A percentile compares a stretch with the other conserved stretches of the same genome.
These are phyloP conservation scores for Eueides isabella DNA, from an alignment of 1,140 invertebrate species.

Conservation along the genomic window DNA sequence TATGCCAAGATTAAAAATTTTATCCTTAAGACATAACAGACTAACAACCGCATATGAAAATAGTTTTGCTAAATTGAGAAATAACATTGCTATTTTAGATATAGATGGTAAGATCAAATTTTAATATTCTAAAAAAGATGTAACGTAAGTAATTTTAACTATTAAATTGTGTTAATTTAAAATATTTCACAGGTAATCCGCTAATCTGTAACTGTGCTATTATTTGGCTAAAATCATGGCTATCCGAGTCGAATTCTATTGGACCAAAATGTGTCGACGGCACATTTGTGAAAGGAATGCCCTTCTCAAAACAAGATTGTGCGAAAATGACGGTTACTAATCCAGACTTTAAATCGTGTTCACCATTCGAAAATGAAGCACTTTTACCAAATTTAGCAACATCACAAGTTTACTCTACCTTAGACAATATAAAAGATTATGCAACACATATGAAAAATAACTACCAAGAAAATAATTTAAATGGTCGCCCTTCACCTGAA, in stretches of 20 bases:
- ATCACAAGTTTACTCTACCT: constrained; percentile 80
- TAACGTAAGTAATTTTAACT: neutral
- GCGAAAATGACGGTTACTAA: constrained; percentile 69
- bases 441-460: constrained; percentile 69
- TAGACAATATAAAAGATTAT: constrained; percentile 81
- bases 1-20: constrained; percentile 90
- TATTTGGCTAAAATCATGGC: constrained; percentile 91
- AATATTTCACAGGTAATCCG: constrained; percentile 87
- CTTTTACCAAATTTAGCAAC: constrained; percentile 80
- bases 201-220: constrained; percentile 90
- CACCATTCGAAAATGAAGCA: constrained; percentile 85
- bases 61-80: constrained; percentile 88
- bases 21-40: constrained; percentile 90
- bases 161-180: constrained; percentile 19
- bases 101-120: constrained; percentile 87
- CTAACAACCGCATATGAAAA: constrained; percentile 88
- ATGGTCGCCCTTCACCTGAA: constrained; percentile 84
- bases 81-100: constrained; percentile 91
- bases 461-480: constrained; percentile 66
- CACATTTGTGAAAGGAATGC: constrained; percentile 86
- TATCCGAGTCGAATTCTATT: constrained; percentile 86
- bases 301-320: constrained; percentile 87
- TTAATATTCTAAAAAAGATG: neutral
- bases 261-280: constrained; percentile 90
- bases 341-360: constrained; percentile 79